These are phyloP conservation scores for Lochmaea capreae DNA, from an alignment of 2,888 invertebrate genomes.

Conservation along the genomic window DNA sequence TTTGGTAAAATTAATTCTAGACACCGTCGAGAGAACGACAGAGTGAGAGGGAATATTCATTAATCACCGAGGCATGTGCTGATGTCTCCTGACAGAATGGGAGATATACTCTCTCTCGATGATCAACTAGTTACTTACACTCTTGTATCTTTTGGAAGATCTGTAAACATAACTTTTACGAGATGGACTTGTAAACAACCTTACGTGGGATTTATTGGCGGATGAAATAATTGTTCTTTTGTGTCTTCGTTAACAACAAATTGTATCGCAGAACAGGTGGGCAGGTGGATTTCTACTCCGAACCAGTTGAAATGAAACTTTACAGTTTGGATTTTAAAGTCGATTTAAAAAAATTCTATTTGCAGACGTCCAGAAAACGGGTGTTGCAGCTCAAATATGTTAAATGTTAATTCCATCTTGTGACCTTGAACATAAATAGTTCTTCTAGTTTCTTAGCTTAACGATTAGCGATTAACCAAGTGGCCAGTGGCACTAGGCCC, in stretches of 20 bases:
- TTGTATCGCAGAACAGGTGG: slow-evolving; percentile 12
- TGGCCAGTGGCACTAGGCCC: too few species aligned
- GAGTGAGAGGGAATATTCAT: slow-evolving; percentile 59
- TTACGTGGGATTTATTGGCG: slow-evolving; percentile 18
- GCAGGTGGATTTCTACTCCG: not conserved
- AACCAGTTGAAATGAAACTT: not conserved
- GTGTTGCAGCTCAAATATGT: too few species aligned
- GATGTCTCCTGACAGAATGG: slow-evolving; percentile 47
- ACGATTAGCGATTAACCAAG: too few species aligned
- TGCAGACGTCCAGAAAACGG: too few species aligned
- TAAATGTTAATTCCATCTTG: too few species aligned
- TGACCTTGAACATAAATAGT: too few species aligned
- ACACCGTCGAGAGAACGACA: slow-evolving; percentile 58
- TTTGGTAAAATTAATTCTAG: slow-evolving; percentile 64
- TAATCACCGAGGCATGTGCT: slow-evolving; percentile 59
- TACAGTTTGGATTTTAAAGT: not conserved
- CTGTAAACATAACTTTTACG: slow-evolving; percentile 26
- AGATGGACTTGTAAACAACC: slow-evolving; percentile 26
- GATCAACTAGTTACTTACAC: slow-evolving; percentile 2
- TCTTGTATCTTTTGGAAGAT: slow-evolving; percentile 7
- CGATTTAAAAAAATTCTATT: too few species aligned
- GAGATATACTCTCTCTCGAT: slow-evolving; percentile 31
- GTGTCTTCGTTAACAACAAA: slow-evolving; percentile 8
- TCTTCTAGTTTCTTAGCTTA: too few species aligned
- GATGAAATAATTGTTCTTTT: slow-evolving; percentile 28